Conservation (phyloP, 1,140 invertebrate species). For the Bombus waltoni region DNA sequence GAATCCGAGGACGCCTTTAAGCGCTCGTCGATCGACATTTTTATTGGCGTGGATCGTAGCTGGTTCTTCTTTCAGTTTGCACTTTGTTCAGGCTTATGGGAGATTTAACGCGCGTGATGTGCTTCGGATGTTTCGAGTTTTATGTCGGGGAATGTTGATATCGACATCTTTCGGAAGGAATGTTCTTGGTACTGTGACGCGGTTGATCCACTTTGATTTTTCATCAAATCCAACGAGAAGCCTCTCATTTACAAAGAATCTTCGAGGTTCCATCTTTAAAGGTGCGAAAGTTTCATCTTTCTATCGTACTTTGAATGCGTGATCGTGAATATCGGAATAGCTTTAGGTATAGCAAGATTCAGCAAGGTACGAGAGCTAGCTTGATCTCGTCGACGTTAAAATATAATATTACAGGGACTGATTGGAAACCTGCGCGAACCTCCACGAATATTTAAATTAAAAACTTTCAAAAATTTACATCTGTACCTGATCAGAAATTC, state of each 20-base stretch:
- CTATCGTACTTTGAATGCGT: neutral
- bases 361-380: neutral
- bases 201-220: neutral
- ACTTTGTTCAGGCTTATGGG: neutral
- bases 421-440: neutral
- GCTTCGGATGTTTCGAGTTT: neutral
- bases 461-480: neutral
- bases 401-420: neutral
- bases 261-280: too few species aligned
- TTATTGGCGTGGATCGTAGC: neutral
- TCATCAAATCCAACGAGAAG: neutral
- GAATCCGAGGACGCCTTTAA: slow-evolving; percentile 13
- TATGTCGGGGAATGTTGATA: neutral
- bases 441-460: neutral
- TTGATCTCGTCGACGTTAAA: neutral
- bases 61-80: neutral
- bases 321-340: too few species aligned
- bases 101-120: neutral
- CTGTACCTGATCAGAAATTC: neutral
- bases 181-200: neutral
- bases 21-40: slow-evolving; percentile 8
- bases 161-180: neutral
- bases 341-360: neutral
- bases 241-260: neutral
- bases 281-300: neutral